These are phyloP conservation scores for Artibeus lituratus DNA, from an alignment of 2,797 vertebrate genomes.

Conservation along the genomic window DNA sequence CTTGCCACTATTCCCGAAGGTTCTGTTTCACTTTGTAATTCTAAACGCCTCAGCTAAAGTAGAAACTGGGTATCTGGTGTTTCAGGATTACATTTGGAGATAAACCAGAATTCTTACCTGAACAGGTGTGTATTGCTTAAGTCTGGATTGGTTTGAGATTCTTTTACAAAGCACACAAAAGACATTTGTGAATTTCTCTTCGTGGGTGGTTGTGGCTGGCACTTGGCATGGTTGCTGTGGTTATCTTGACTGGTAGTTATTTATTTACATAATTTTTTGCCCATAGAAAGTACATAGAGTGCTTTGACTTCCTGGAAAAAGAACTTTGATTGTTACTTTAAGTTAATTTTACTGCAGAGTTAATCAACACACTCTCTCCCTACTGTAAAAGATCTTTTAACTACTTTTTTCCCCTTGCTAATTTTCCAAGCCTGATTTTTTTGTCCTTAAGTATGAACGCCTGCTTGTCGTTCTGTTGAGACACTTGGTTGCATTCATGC, in stretches of 20 bases:
- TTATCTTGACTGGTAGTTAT: conserved; percentile 34
- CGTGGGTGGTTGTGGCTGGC: background rate
- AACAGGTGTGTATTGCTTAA: conserved; percentile 8
- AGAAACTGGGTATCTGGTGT: conserved; percentile 34
- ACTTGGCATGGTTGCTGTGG: background rate
- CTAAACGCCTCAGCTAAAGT: background rate
- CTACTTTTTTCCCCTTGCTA: background rate
- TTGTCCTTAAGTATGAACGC: background rate
- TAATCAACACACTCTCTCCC: background rate
- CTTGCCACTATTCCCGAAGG: background rate
- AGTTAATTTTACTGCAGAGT: background rate
- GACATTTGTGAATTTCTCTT: background rate
- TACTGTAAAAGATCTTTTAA: background rate
- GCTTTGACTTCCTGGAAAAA: conserved; percentile 59
- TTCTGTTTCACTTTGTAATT: conserved; percentile 45
- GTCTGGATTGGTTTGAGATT: conserved; percentile 1
- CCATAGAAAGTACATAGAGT: conserved; percentile 40
- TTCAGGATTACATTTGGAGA: conserved; percentile 41
- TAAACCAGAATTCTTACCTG: conserved; percentile 41
- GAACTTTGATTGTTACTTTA: conserved; percentile 40
- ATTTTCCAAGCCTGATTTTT: background rate
- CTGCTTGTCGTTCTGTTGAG: background rate
- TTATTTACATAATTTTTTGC: conserved; percentile 56
- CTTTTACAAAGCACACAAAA: conserved; percentile 55
- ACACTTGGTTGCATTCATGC: background rate